Evolutionary conservation across 2,113 vertebrate species (phyloP), one percentile per base, ranked within the genome.

Genomic region (Martes martes): DNA sequence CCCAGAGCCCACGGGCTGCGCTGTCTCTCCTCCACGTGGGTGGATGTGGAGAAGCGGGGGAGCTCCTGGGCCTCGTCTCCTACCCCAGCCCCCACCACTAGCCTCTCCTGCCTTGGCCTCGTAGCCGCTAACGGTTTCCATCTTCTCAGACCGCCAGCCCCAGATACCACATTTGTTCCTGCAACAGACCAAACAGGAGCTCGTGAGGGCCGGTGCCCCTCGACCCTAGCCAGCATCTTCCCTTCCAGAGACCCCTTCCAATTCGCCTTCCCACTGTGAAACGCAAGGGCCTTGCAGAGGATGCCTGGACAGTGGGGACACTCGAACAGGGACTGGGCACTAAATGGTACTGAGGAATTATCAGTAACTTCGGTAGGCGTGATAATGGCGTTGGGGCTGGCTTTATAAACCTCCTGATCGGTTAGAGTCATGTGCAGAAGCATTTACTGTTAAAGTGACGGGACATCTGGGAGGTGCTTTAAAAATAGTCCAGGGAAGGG

Each of bases 161-260:
- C 99, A 99, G 98, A 99, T 99, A 21, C 99, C 99, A 2, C 99
- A 99, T 94, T 99, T 99, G 98, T 99, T 99, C 98, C 99, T 99
- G 98, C 47, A 65, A 95, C 71, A 97, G 61, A 98, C 36, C 93
- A 95, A 84, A 96, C 28, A 90, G 95, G 59, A 69, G 83, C 42
- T 11, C 0, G 2, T 96, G 87, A 97, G 82, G 79, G 65, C 8
- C 21, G 0, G 6, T 3, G 4, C 50, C 31, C 23, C 23, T 4
- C n/a, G 61, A n/a, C 45, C 55, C 33, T 57, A 45, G 69, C 52
- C 57, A 28, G 57, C 73, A 4, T 61, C 26, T 13, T 52, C 87
- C 83, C 55, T 76, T 91, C 63, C 50, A 11, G 26, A 89, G 67
- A 42, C 36, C 47, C 76, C 88, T 57, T 59, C 78, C 39, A 11